phyloP scores from a whole-genome alignment of 2,113 vertebrate genomes.

The Fulica atra region DNA sequence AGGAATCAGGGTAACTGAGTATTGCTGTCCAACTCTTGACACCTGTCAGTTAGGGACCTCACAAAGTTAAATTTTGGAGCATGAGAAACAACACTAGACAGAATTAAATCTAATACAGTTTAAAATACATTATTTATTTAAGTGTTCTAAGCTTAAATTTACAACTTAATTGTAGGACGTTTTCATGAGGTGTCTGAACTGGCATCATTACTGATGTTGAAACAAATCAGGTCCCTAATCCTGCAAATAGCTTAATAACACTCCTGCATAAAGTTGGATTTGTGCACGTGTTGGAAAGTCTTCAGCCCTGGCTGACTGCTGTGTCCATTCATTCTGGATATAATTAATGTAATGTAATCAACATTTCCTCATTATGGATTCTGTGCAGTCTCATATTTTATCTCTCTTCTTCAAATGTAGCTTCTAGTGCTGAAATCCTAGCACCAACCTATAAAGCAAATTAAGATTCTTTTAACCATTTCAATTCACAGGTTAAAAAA shows the following conservation, averaged over 20 bases:
- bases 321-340: not conserved
- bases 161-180: not conserved
- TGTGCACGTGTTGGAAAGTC: not conserved
- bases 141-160: not conserved
- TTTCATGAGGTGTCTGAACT: not conserved
- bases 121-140: not conserved
- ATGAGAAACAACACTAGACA: not conserved
- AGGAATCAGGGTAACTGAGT: not conserved
- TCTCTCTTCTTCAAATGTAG: not conserved
- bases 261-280: not conserved
- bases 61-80: not conserved
- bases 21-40: not conserved
- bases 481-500: not conserved
- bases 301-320: not conserved
- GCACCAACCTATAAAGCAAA: not conserved
- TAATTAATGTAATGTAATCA: conserved; percentile 11
- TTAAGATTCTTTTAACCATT: not conserved
- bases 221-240: not conserved
- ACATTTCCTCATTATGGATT: not conserved
- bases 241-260: not conserved
- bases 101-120: not conserved
- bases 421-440: not conserved
- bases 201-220: not conserved
- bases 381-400: not conserved
- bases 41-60: not conserved